A percentile compares a stretch with the other conserved stretches of the same genome.
These are phyloP conservation scores for Pandemis cinnamomeana DNA, from an alignment of 2,888 invertebrate species.

Conservation along the genomic window DNA sequence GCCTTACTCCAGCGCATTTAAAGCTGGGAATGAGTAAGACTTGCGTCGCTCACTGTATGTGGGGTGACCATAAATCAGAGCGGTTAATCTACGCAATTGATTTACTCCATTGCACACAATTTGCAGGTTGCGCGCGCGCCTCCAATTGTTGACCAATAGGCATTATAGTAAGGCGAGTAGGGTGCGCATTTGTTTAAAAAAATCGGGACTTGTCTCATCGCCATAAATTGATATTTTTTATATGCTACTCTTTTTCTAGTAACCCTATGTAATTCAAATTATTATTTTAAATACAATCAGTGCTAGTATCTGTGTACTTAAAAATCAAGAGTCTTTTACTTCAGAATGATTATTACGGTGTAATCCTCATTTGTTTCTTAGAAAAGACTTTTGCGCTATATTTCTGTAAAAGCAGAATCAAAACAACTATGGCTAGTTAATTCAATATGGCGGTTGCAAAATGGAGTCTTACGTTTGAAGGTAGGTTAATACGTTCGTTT, in stretches of 20 bases:
- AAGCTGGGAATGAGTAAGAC: slow-evolving; percentile 3
- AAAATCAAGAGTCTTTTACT: too few species aligned
- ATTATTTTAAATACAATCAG: too few species aligned
- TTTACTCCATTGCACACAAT: slow-evolving; percentile 59
- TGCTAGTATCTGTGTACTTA: too few species aligned
- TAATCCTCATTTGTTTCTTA: too few species aligned
- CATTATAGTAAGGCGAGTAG: slow-evolving; percentile 58
- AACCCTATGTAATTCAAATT: neutral
- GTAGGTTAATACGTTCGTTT: too few species aligned
- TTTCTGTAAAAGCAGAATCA: too few species aligned
- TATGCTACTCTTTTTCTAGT: neutral
- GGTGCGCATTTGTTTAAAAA: slow-evolving; percentile 46
- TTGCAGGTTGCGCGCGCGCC: slow-evolving; percentile 54
- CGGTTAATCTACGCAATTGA: slow-evolving; percentile 51
- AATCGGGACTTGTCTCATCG: neutral
- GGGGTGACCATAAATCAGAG: slow-evolving; percentile 50
- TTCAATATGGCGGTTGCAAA: too few species aligned
- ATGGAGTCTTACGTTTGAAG: too few species aligned
- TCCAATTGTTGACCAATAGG: slow-evolving; percentile 58
- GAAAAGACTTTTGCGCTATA: too few species aligned
- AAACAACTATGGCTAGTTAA: too few species aligned
- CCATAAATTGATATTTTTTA: neutral
- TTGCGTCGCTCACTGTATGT: slow-evolving; percentile 20
- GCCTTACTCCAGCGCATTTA: neutral
- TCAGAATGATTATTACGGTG: too few species aligned